A percentile compares a stretch with the other conserved stretches of the same genome.
Conservation (phyloP, 2,797 vertebrate species). For the Threskiornis aethiopicus region DNA sequence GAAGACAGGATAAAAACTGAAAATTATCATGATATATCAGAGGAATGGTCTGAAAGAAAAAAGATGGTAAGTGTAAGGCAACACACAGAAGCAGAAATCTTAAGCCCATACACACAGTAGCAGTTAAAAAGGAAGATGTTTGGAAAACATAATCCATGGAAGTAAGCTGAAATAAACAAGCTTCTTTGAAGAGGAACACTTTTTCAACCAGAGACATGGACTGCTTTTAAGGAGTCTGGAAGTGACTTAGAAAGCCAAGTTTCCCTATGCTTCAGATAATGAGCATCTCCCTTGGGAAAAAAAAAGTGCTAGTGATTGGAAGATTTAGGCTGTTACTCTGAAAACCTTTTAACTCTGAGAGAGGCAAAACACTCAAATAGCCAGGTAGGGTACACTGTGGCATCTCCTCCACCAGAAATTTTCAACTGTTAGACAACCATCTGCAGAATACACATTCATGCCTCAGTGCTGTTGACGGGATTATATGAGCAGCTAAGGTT, state of each 20-base stretch:
- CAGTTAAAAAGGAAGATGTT: background rate
- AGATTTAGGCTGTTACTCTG: background rate
- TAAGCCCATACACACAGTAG: background rate
- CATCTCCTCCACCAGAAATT: background rate
- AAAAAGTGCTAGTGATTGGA: background rate
- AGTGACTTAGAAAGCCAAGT: background rate
- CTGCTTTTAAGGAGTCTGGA: background rate
- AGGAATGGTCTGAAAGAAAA: background rate
- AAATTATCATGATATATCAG: background rate
- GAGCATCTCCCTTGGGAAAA: background rate
- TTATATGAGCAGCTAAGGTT: background rate
- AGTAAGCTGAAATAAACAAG: background rate
- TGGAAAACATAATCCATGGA: background rate
- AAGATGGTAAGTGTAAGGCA: background rate
- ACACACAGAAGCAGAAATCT: background rate
- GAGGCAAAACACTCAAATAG: background rate
- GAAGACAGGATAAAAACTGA: background rate
- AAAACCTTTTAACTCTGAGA: background rate
- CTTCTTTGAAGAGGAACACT: background rate
- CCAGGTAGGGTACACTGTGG: background rate
- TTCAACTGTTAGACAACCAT: background rate
- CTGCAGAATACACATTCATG: accelerated
- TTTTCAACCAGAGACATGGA: background rate
- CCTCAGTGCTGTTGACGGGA: background rate
- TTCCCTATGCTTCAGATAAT: background rate